Evolutionary conservation across 1,140 invertebrate species (phyloP).

Genomic region (Pseudomyrmex cubaensis): DNA sequence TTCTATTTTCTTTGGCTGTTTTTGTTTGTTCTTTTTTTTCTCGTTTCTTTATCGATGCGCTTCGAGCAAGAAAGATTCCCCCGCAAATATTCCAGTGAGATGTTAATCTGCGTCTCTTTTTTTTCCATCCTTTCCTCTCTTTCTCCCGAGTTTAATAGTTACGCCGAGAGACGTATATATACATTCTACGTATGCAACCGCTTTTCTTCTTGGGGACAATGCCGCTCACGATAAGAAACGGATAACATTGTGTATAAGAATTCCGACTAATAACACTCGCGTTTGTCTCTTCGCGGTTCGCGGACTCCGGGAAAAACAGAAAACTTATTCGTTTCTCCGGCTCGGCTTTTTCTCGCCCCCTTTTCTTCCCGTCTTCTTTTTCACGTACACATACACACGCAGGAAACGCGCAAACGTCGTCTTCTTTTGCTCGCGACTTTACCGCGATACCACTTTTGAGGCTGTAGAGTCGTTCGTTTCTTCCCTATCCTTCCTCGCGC

Average conservation of each 20-base stretch:
- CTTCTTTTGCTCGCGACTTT: slow-evolving; percentile 62
- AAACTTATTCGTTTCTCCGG: slow-evolving; percentile 8
- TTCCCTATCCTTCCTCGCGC: slow-evolving; percentile 21
- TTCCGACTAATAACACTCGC: slow-evolving; percentile 45
- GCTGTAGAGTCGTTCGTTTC: slow-evolving; percentile 56
- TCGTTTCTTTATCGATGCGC: background rate
- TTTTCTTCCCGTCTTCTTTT: slow-evolving; percentile 18
- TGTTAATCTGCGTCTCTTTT: background rate
- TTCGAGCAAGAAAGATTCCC: slow-evolving; percentile 17
- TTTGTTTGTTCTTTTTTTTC: too few relatives aligned
- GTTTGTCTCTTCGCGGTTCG: slow-evolving; percentile 34
- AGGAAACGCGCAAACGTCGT: slow-evolving; percentile 39
- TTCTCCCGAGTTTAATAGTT: background rate
- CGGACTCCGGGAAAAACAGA: slow-evolving; percentile 24
- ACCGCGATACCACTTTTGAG: slow-evolving; percentile 57
- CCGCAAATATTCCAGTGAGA: background rate
- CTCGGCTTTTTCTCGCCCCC: background rate
- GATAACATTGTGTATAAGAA: slow-evolving; percentile 30
- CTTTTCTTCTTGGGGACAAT: background rate
- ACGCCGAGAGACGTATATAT: background rate
- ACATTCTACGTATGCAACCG: background rate
- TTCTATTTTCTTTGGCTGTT: too few relatives aligned
- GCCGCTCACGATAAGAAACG: slow-evolving; percentile 10
- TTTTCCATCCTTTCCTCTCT: background rate
- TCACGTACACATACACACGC: background rate